A percentile compares a stretch with the other conserved stretches of the same genome.
Evolutionary conservation across 2,113 vertebrate species (phyloP).

Genomic region (Etia nguti): DNA sequence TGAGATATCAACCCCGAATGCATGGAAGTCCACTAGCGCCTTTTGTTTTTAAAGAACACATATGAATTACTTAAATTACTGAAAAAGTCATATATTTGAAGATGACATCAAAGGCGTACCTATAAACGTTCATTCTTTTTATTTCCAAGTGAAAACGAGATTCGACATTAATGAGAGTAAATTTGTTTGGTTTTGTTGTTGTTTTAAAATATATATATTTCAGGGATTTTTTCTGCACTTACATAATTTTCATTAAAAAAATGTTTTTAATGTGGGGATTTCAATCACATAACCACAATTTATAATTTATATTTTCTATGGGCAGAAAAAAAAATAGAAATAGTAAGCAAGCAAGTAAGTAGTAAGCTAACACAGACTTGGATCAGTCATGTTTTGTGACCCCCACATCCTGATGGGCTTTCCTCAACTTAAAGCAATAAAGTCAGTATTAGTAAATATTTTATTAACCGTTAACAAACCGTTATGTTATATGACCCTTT

Average conservation of each 20-base stretch:
- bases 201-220: neutral
- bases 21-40: neutral
- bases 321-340: neutral
- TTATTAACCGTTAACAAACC: neutral
- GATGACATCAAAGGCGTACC: neutral
- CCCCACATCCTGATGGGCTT: neutral
- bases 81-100: neutral
- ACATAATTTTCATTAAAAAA: neutral
- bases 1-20: neutral
- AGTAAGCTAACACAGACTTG: neutral
- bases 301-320: neutral
- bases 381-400: neutral
- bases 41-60: accelerated
- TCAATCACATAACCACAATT: neutral
- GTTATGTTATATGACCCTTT: neutral
- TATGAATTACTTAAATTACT: accelerated
- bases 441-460: neutral
- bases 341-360: neutral
- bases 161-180: neutral
- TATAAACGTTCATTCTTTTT: neutral
- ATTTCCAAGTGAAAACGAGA: neutral
- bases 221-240: neutral
- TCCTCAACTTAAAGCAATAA: neutral
- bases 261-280: neutral
- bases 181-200: neutral